Conservation (phyloP, 2,113 vertebrate genomes). For the Colossoma macropomum region DNA sequence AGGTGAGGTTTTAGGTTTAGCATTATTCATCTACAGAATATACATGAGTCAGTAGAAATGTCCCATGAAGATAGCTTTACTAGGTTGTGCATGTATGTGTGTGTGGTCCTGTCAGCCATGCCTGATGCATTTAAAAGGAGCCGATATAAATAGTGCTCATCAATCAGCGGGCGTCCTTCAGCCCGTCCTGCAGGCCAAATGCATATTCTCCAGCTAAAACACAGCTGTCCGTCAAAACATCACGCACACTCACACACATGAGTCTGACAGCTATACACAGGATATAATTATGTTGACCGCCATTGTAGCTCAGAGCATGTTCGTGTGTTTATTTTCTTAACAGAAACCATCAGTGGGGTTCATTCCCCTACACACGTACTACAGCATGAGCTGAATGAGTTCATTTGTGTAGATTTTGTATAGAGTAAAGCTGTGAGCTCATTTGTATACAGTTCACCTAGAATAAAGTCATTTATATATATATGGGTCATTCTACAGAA, state of each 20-base stretch:
- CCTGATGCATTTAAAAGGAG: conserved; percentile 8
- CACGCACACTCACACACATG: conserved; percentile 49
- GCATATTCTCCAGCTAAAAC: conserved; percentile 67
- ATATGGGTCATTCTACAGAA: too few relatives aligned
- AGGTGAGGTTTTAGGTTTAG: too few relatives aligned
- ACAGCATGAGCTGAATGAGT: background rate
- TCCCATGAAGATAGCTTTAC: too few relatives aligned
- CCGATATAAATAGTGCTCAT: conserved; percentile 71
- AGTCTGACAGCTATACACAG: conserved; percentile 63
- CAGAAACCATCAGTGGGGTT: conserved; percentile 14
- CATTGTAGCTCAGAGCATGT: conserved; percentile 4
- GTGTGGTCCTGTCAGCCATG: conserved; percentile 52
- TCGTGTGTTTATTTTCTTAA: conserved; percentile 7
- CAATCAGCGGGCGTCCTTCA: conserved; percentile 71
- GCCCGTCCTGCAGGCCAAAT: conserved; percentile 66
- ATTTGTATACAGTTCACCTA: too few relatives aligned
- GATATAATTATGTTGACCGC: conserved; percentile 30
- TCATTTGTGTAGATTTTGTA: background rate
- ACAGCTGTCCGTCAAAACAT: conserved; percentile 64
- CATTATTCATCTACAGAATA: too few relatives aligned
- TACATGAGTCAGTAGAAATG: too few relatives aligned
- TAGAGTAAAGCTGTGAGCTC: too few relatives aligned
- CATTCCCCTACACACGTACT: background rate
- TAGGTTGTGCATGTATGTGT: background rate
- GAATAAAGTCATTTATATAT: too few relatives aligned